These are phyloP conservation scores for Chaetodon trifasciatus DNA, from an alignment of 2,797 vertebrate species.

Conservation along the genomic window DNA sequence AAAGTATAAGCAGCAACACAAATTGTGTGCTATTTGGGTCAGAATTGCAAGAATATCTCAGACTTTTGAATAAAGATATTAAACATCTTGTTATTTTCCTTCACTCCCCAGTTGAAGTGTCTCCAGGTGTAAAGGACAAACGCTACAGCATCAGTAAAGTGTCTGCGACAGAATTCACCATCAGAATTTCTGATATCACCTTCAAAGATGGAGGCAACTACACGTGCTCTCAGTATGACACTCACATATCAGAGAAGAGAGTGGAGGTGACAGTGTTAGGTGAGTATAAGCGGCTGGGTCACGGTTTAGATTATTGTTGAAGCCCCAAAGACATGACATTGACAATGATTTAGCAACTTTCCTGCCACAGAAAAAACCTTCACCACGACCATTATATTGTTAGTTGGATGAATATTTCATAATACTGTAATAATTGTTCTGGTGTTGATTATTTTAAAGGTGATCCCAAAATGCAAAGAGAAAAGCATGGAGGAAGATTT, in stretches of 20 bases:
- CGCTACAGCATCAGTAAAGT: constrained; percentile 68
- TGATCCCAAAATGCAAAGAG: constrained; percentile 63
- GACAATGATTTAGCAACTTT: neutral
- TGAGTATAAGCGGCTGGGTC: constrained; percentile 48
- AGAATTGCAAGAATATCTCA: neutral
- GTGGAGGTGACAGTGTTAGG: constrained; percentile 82
- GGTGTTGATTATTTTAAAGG: constrained; percentile 63
- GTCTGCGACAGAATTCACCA: constrained; percentile 65
- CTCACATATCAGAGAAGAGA: constrained; percentile 18
- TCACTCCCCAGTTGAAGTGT: constrained; percentile 55
- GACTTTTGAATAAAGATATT: neutral
- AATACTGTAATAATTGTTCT: constrained; percentile 5
- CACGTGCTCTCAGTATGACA: constrained; percentile 71
- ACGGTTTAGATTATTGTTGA: neutral
- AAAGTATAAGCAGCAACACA: neutral
- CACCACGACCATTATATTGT: neutral
- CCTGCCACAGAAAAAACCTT: neutral
- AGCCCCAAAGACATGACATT: neutral
- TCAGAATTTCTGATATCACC: constrained; percentile 73
- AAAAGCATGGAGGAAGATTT: constrained; percentile 41
- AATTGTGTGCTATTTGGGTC: neutral
- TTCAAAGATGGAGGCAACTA: constrained; percentile 83
- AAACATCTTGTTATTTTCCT: neutral
- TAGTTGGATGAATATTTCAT: neutral
- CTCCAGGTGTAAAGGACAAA: constrained; percentile 69